Evolutionary conservation across 2,113 vertebrate species (phyloP).

Genomic region (Chaenocephalus aceratus): DNA sequence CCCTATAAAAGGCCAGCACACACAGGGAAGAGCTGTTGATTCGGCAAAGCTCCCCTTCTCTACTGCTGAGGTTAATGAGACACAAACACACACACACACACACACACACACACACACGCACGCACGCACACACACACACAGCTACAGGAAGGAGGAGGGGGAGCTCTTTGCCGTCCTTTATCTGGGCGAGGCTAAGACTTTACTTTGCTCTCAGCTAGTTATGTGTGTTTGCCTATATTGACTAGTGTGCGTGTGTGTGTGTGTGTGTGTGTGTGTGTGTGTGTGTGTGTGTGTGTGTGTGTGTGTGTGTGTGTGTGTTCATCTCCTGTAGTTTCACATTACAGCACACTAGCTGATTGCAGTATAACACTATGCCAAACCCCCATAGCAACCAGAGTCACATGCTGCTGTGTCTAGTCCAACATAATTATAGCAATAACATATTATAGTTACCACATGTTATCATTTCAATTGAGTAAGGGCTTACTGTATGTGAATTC

Average conservation of each 20-base stretch:
- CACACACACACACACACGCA: constrained; percentile 33
- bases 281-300: constrained; percentile 9
- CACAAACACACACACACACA: constrained; percentile 31
- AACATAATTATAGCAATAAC: not conserved
- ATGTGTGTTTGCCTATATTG: constrained; percentile 28
- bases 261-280: not conserved
- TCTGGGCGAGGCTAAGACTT: constrained; percentile 19
- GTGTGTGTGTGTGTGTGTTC: constrained; percentile 1
- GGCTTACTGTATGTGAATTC: not conserved
- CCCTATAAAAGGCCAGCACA: constrained; percentile 60
- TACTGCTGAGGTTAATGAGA: constrained; percentile 52
- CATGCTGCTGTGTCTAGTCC: not conserved
- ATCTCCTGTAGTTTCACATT: not conserved
- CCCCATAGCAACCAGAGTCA: not conserved
- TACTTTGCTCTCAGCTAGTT: constrained; percentile 15
- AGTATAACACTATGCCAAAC: no score
- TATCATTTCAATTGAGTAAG: not conserved
- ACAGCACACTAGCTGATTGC: not conserved
- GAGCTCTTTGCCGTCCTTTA: not conserved
- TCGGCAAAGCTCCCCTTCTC: constrained; percentile 49
- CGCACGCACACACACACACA: not conserved
- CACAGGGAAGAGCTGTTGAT: constrained; percentile 69
- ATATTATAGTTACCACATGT: no score
- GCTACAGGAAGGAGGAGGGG: not conserved
- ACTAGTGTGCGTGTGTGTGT: constrained; percentile 11